phyloP scores from a whole-genome alignment of 2,113 vertebrate species.

The Calypte anna region DNA sequence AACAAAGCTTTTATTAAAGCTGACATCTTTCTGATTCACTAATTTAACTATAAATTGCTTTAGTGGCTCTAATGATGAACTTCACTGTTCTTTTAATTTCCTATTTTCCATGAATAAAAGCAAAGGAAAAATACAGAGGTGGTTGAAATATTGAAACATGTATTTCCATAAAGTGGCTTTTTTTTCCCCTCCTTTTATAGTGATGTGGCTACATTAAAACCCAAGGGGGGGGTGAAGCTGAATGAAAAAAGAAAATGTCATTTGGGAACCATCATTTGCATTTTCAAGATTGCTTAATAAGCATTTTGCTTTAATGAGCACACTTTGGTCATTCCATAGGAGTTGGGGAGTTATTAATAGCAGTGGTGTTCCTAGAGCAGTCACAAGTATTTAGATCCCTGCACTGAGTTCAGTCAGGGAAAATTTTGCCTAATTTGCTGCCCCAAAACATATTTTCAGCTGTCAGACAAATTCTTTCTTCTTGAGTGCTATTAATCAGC shows the following conservation, averaged over 20 bases:
- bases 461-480: not conserved
- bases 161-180: not conserved
- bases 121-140: not conserved
- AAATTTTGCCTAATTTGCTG: not conserved
- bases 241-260: not conserved
- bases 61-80: not conserved
- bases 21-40: not conserved
- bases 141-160: not conserved
- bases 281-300: constrained; percentile 28
- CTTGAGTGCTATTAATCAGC: constrained; percentile 21
- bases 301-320: constrained; percentile 22
- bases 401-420: constrained; percentile 4
- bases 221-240: not conserved
- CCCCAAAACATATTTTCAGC: not conserved
- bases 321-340: not conserved
- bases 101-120: not conserved
- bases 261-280: not conserved
- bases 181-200: not conserved
- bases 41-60: not conserved
- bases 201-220: not conserved
- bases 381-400: constrained; percentile 5
- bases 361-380: not conserved
- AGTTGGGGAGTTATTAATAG: not conserved
- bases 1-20: not conserved
- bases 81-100: not conserved